Conservation (phyloP, 1,140 invertebrate genomes). For the Bradynema listronoti region DNA sequence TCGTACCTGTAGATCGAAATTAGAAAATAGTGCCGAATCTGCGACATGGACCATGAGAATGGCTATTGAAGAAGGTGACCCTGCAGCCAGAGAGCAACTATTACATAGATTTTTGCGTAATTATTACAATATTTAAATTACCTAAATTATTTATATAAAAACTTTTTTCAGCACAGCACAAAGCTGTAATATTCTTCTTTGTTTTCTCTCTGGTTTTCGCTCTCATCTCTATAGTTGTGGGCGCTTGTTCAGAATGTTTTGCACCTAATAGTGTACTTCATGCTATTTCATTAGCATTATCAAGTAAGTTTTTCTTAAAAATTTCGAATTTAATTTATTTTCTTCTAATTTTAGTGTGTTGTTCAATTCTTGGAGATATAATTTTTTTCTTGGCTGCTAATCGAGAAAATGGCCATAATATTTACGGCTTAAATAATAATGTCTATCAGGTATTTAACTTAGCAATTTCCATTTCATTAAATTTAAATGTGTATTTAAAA, state of each 20-base stretch:
- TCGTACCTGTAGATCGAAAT: conserved; percentile 14
- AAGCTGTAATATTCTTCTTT: conserved; percentile 50
- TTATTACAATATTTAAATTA: not conserved
- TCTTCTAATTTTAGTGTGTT: conserved; percentile 26
- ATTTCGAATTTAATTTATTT: conserved; percentile 5
- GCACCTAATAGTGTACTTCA: conserved; percentile 42
- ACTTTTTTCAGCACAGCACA: conserved; percentile 46
- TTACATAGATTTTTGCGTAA: conserved; percentile 46
- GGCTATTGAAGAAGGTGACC: conserved; percentile 46
- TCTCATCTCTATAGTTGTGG: conserved; percentile 47
- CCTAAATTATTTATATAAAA: conserved; percentile 8
- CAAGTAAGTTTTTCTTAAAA: conserved; percentile 36
- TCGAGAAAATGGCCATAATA: conserved; percentile 29
- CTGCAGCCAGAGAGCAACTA: conserved; percentile 34
- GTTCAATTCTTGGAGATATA: conserved; percentile 42
- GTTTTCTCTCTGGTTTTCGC: conserved; percentile 44
- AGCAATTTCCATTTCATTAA: conserved; percentile 8
- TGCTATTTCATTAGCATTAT: conserved; percentile 36
- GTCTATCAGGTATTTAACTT: conserved; percentile 40
- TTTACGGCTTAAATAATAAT: conserved; percentile 29
- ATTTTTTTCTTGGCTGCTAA: conserved; percentile 45
- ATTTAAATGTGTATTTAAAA: not conserved
- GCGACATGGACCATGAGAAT: conserved; percentile 20
- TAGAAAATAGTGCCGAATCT: conserved; percentile 25
- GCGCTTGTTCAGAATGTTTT: conserved; percentile 44